phyloP scores from a whole-genome alignment of 2,888 invertebrate genomes.

The Teleiodes luculella region DNA sequence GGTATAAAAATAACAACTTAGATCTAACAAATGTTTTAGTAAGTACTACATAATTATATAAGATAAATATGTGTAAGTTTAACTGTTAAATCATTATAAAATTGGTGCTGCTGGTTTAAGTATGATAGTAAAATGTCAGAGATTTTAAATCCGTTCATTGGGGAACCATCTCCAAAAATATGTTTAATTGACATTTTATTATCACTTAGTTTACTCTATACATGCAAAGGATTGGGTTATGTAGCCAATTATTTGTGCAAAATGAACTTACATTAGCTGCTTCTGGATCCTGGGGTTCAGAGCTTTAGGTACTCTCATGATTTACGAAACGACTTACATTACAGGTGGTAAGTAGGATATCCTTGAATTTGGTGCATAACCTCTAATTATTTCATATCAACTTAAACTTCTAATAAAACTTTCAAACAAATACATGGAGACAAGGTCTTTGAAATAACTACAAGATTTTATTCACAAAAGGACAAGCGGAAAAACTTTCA shows the following conservation, averaged over 20 bases:
- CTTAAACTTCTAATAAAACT: neutral
- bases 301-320: conserved; percentile 52
- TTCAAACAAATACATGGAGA: neutral
- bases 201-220: neutral
- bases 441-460: neutral
- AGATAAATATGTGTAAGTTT: no score
- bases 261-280: conserved; percentile 49
- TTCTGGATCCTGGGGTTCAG: conserved; percentile 46
- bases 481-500: neutral
- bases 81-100: no score
- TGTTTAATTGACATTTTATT: no score
- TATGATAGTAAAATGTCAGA: no score
- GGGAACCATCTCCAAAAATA: no score
- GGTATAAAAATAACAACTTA: no score
- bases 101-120: no score
- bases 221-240: neutral
- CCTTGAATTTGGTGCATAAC: neutral
- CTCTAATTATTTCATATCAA: neutral
- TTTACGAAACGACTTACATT: no score
- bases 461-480: conserved; percentile 1
- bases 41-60: no score
- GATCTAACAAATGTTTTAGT: no score
- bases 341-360: neutral
- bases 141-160: no score
- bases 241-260: neutral